A percentile compares a stretch with the other conserved stretches of the same genome.
Conservation (phyloP, 2,797 vertebrate genomes). For the Moxostoma hubbsi region DNA sequence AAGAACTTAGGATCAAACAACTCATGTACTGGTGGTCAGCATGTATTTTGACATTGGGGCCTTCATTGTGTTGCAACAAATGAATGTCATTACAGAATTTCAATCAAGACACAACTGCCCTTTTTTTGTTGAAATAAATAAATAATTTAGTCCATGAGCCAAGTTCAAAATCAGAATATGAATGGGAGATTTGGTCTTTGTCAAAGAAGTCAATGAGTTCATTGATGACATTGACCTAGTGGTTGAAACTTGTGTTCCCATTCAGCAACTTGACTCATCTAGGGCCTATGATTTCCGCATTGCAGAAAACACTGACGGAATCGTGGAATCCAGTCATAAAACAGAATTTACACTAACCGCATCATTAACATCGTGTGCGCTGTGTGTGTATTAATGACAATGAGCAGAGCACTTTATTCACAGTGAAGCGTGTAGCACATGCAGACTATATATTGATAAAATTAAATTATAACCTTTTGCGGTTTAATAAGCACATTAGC, state of each 20-base stretch:
- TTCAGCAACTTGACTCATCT: slow-evolving; percentile 29
- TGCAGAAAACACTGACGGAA: too few relatives aligned
- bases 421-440: too few relatives aligned
- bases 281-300: neutral
- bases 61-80: slow-evolving; percentile 23
- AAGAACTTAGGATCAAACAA: slow-evolving; percentile 32
- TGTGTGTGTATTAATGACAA: too few relatives aligned
- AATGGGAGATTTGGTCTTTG: slow-evolving; percentile 45
- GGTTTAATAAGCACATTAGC: too few relatives aligned
- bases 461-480: too few relatives aligned
- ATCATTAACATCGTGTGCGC: too few relatives aligned
- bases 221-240: slow-evolving; percentile 39
- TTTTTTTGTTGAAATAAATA: slow-evolving; percentile 36
- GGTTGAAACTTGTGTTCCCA: neutral
- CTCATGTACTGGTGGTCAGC: slow-evolving; percentile 30
- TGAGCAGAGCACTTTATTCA: too few relatives aligned
- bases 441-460: too few relatives aligned
- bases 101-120: slow-evolving; percentile 33
- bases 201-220: slow-evolving; percentile 33
- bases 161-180: slow-evolving; percentile 33
- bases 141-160: slow-evolving; percentile 27
- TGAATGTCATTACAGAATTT: slow-evolving; percentile 49
- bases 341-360: too few relatives aligned
- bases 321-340: too few relatives aligned
- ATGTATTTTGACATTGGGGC: slow-evolving; percentile 34